Evolutionary conservation across 2,888 invertebrate species (phyloP).

Genomic region (Antheraea yamamai): DNA sequence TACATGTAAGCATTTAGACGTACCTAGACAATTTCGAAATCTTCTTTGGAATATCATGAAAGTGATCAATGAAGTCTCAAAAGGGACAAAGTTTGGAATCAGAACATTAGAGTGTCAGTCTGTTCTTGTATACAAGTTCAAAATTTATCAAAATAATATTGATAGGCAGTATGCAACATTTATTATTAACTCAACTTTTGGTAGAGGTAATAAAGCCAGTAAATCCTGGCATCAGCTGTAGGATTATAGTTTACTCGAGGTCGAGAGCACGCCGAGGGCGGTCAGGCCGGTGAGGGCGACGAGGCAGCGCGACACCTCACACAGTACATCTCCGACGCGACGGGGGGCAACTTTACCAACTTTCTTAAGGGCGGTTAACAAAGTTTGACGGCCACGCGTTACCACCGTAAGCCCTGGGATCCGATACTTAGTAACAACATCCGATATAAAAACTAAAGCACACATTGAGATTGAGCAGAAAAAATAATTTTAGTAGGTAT

Average conservation of each 20-base stretch:
- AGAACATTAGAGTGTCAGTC: background rate
- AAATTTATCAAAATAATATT: slow-evolving; percentile 4
- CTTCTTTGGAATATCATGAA: background rate
- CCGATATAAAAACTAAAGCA: slow-evolving; percentile 56
- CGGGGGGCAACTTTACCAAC: slow-evolving; percentile 75
- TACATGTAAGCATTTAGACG: background rate
- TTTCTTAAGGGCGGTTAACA: slow-evolving; percentile 79
- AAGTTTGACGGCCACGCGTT: slow-evolving; percentile 79
- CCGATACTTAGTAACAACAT: slow-evolving; percentile 72
- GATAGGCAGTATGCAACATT: slow-evolving; percentile 12
- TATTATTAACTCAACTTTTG: slow-evolving; percentile 68
- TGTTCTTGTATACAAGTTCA: background rate
- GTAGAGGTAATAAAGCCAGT: slow-evolving; percentile 70
- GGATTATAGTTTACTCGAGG: slow-evolving; percentile 78
- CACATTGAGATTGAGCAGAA: slow-evolving; percentile 4
- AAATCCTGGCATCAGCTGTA: slow-evolving; percentile 77
- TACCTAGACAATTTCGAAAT: background rate
- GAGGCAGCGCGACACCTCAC: slow-evolving; percentile 41
- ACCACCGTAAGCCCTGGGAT: slow-evolving; percentile 75
- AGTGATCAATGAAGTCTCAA: background rate
- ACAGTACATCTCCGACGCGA: slow-evolving; percentile 70
- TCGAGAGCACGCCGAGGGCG: slow-evolving; percentile 59
- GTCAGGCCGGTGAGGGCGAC: slow-evolving; percentile 30
- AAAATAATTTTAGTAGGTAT: background rate
- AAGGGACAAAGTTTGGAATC: background rate